Conservation (phyloP, 2,797 vertebrate genomes). For the Gobio occitaniae region DNA sequence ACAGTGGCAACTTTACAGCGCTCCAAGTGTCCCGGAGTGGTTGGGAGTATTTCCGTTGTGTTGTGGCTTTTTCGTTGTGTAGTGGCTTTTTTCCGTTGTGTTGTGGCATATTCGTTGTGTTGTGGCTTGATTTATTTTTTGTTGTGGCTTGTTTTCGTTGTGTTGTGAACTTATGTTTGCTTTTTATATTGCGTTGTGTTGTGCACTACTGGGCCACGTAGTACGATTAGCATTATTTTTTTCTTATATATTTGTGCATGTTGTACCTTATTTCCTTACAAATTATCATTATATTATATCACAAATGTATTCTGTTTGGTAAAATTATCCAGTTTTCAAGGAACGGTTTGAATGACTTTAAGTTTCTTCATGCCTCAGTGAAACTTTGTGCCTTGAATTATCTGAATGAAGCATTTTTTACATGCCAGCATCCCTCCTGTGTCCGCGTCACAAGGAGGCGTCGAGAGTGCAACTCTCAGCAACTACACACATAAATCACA, state of each 20-base stretch:
- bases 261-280: background rate
- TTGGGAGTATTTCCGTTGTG: too few species aligned
- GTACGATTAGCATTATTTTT: background rate
- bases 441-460: slow-evolving; percentile 6
- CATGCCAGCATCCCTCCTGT: slow-evolving; percentile 21
- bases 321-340: background rate
- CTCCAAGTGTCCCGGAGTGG: too few species aligned
- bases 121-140: too few species aligned
- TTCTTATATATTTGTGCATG: background rate
- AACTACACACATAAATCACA: slow-evolving; percentile 45
- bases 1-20: too few species aligned
- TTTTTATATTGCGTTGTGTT: too few species aligned
- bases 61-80: too few species aligned
- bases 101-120: too few species aligned
- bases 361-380: background rate
- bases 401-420: slow-evolving; percentile 16
- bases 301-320: background rate
- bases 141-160: too few species aligned
- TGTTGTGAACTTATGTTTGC: too few species aligned
- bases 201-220: too few species aligned
- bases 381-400: background rate
- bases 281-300: background rate
- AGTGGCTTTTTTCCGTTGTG: too few species aligned
- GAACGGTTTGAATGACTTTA: background rate
- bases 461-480: background rate